phyloP scores from a whole-genome alignment of 1,140 invertebrate genomes.

The Ladona fulva region DNA sequence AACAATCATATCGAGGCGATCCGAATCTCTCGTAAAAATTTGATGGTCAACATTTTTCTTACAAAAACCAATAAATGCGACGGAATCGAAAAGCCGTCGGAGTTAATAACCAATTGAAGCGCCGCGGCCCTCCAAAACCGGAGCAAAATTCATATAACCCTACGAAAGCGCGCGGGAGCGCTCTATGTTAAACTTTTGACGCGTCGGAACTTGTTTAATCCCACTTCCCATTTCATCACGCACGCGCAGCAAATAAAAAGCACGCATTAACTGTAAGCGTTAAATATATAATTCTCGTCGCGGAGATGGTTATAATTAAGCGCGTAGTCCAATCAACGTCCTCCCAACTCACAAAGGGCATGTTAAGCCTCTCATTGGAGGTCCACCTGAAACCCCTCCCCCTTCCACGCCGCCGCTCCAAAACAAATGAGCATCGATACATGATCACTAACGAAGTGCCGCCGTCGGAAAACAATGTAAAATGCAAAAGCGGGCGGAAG shows the following conservation, averaged over 20 bases:
- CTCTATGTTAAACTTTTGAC: not conserved
- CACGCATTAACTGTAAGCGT: not conserved
- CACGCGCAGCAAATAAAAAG: not conserved
- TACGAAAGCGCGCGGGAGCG: no score
- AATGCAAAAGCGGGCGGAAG: constrained; percentile 2
- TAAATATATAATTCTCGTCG: not conserved
- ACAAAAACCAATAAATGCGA: no score
- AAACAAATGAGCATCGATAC: not conserved
- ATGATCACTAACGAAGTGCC: constrained; percentile 1
- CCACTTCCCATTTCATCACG: not conserved
- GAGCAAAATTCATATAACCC: no score
- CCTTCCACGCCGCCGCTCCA: not conserved
- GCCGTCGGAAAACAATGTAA: constrained; percentile 1
- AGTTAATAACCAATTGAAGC: no score
- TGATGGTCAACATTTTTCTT: no score
- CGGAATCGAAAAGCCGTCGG: no score
- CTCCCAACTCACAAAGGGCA: constrained; percentile 6
- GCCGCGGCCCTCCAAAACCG: no score
- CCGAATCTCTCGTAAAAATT: no score
- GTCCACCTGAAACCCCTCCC: not conserved
- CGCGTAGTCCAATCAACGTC: not conserved
- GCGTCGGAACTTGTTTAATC: not conserved
- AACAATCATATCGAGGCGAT: no score
- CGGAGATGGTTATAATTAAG: not conserved
- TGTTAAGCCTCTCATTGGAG: not conserved